phyloP scores from a whole-genome alignment of 2,888 invertebrate species.

The Drosophila pseudotalamancana region DNA sequence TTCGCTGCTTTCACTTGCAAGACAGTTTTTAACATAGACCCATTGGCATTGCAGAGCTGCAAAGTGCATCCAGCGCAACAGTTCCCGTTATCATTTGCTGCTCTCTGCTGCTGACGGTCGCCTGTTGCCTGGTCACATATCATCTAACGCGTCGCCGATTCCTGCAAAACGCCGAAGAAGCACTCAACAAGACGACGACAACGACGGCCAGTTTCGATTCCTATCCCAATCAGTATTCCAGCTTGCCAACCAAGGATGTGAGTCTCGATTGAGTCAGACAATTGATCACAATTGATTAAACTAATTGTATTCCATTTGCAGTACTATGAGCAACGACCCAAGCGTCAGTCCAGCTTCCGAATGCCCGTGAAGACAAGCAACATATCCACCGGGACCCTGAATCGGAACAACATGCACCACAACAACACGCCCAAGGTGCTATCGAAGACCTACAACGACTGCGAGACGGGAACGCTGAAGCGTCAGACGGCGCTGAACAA shows the following conservation, averaged over 20 bases:
- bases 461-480: constrained; percentile 91
- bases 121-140: constrained; percentile 83
- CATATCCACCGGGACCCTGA: constrained; percentile 82
- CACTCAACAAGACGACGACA: constrained; percentile 85
- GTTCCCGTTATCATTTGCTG: constrained; percentile 66
- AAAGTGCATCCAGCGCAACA: constrained; percentile 72
- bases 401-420: constrained; percentile 87
- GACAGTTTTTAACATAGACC: background rate
- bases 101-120: constrained; percentile 83
- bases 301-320: constrained; percentile 43
- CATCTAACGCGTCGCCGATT: constrained; percentile 85
- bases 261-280: constrained; percentile 63
- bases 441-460: constrained; percentile 90
- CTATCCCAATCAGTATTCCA: constrained; percentile 93
- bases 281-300: background rate
- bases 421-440: constrained; percentile 88
- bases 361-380: constrained; percentile 81
- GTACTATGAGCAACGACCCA: constrained; percentile 85
- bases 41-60: constrained; percentile 58
- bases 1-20: background rate
- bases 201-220: constrained; percentile 91
- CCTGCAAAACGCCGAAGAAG: constrained; percentile 56
- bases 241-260: constrained; percentile 92
- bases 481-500: constrained; percentile 90
- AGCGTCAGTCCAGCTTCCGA: constrained; percentile 90